Evolutionary conservation across 2,888 invertebrate species (phyloP).

Genomic region (Halictus ligatus): DNA sequence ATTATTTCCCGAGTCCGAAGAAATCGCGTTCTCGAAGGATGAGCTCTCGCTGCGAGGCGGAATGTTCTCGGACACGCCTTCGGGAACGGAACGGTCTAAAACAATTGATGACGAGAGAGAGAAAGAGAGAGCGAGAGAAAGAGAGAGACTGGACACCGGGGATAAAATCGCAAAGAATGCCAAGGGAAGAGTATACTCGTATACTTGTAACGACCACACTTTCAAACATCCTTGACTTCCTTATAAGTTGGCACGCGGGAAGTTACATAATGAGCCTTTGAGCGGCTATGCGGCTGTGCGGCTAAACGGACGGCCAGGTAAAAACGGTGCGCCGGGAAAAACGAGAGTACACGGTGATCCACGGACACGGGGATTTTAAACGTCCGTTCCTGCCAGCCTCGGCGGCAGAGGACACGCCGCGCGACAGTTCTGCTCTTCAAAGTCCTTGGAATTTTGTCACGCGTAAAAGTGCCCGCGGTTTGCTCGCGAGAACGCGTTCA

Average conservation of each 20-base stretch:
- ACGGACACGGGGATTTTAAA: conserved; percentile 33
- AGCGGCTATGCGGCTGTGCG: conserved; percentile 49
- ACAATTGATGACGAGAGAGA: conserved; percentile 39
- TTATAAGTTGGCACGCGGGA: conserved; percentile 78
- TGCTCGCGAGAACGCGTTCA: neutral
- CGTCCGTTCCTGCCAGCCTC: neutral
- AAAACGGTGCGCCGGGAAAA: conserved; percentile 50
- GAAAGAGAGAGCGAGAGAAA: conserved; percentile 16
- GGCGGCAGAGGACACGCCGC: neutral
- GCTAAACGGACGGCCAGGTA: conserved; percentile 48
- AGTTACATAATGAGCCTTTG: conserved; percentile 77
- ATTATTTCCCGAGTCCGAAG: too few species aligned
- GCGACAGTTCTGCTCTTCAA: neutral
- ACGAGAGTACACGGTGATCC: conserved; percentile 35
- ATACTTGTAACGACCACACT: conserved; percentile 74
- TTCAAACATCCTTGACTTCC: conserved; percentile 84
- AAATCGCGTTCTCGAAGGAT: neutral
- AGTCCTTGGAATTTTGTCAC: neutral
- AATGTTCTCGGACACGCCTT: neutral
- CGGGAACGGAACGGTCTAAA: neutral
- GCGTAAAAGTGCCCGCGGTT: too few species aligned
- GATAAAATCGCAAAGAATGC: conserved; percentile 73
- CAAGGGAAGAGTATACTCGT: conserved; percentile 71
- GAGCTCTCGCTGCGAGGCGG: neutral
- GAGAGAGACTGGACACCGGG: conserved; percentile 53